Evolutionary conservation across 1,140 invertebrate species (phyloP), one percentile per base, ranked within the genome.

Genomic region (Tetramorium parvispinum): DNA sequence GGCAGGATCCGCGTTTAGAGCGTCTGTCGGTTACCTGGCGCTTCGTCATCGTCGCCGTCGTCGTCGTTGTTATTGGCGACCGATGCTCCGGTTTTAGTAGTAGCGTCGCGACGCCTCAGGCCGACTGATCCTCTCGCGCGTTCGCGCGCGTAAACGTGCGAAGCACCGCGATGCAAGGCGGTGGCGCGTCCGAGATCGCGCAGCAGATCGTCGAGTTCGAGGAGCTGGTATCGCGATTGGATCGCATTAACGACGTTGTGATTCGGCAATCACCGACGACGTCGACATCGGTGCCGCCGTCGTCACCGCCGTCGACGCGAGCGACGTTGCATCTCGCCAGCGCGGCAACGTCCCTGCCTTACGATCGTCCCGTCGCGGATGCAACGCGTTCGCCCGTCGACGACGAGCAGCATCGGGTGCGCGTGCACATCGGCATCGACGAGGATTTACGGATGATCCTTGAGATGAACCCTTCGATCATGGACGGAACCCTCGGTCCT

Each of bases 381-480:
- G n/a, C 61, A 6, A 32, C 75, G 21, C 73, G 27, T 18, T 70
- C 49, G 5, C n/a, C 18, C n/a, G 11, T 78, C 61, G 24, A 66
- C 83, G 32, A 21, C 59, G 46, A 88, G 27, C 24, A 90, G 32
- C 88, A 93, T 87, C 91, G 92, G 6, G 94, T 96, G 49, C 94
- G 94, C n/a, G 95, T 96, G 32, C 95, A 95, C 46, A 95, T 96
- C 85, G 96, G 96, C 21, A 96, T 96, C 78, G 96, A 96, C 91
- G 96, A 96, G 87, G 96, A 96, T 93, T 93, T 96, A 79, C 95
- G 96, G 93, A 96, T 96, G 96, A 96, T 96, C 70, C 93, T 96
- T 51, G 96, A 96, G 90, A 96, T 96, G 96, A 96, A 96, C 93
- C 96, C 96, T 43, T 96, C 95, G 86, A 96, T 96, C 92, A 95